A percentile compares a stretch with the other conserved stretches of the same genome.
These are phyloP conservation scores for Drosophila putrida DNA, from an alignment of 2,888 invertebrate species.

Conservation along the genomic window DNA sequence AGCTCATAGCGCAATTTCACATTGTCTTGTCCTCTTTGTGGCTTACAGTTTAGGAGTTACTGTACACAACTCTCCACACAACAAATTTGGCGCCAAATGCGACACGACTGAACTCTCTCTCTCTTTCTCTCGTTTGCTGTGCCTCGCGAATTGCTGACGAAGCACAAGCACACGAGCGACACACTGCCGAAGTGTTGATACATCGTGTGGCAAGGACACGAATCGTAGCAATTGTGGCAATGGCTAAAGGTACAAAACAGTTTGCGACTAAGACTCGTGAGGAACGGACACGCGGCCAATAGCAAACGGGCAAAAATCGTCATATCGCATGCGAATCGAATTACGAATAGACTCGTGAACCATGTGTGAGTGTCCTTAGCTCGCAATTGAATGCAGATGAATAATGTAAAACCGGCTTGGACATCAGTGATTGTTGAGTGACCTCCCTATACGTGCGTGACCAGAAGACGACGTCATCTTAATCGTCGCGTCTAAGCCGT, in stretches of 20 bases:
- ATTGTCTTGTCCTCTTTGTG: conserved; percentile 20
- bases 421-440: conserved; percentile 39
- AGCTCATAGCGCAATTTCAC: conserved; percentile 4
- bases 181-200: conserved; percentile 34
- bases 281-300: conserved; percentile 81
- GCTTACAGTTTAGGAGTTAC: conserved; percentile 70
- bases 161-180: conserved; percentile 24
- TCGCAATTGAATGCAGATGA: conserved; percentile 42
- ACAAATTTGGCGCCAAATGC: conserved; percentile 81
- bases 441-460: conserved; percentile 30
- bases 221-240: conserved; percentile 45
- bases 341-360: conserved; percentile 45
- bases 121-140: background rate
- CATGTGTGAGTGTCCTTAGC: conserved; percentile 41
- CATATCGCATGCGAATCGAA: conserved; percentile 46
- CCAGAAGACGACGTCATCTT: conserved; percentile 21
- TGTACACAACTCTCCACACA: conserved; percentile 57
- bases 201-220: conserved; percentile 55
- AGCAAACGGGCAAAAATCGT: conserved; percentile 47
- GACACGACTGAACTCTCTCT: conserved; percentile 24
- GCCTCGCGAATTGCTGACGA: conserved; percentile 38
- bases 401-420: conserved; percentile 34
- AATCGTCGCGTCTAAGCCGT: conserved; percentile 5
- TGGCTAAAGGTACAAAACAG: conserved; percentile 73
- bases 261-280: conserved; percentile 83